phyloP scores from a whole-genome alignment of 2,888 invertebrate genomes.

The Siphlonurus alternatus region DNA sequence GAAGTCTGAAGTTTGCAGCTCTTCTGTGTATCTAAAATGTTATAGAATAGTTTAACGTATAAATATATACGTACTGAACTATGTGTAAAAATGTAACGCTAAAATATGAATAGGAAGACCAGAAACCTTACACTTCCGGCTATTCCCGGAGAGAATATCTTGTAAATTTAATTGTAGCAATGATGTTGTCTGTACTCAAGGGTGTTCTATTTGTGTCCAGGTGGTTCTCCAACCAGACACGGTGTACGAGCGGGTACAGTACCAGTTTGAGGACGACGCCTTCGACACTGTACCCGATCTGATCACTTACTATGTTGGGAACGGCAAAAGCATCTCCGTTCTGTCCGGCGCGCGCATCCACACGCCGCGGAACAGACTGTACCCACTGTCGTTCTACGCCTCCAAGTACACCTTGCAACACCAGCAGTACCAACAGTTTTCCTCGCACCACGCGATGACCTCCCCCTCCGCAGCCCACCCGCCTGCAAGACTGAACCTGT shows the following conservation, averaged over 20 bases:
- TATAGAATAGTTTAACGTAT: too few species aligned
- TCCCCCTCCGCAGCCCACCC: conserved; percentile 18
- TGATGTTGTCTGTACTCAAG: too few species aligned
- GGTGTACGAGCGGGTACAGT: conserved; percentile 80
- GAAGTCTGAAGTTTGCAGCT: too few species aligned
- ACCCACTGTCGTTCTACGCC: conserved; percentile 58
- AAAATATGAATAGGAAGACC: too few species aligned
- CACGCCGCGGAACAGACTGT: conserved; percentile 65
- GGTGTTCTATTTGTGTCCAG: conserved; percentile 36
- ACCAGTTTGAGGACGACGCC: conserved; percentile 85
- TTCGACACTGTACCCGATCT: conserved; percentile 87
- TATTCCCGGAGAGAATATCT: too few species aligned
- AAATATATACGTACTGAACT: too few species aligned
- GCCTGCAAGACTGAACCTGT: conserved; percentile 2
- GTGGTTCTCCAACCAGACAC: conserved; percentile 74
- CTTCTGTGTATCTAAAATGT: too few species aligned
- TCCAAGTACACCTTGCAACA: conserved; percentile 29
- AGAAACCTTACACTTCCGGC: too few species aligned
- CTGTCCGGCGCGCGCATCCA: conserved; percentile 78
- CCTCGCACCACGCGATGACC: neutral
- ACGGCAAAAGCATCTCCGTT: conserved; percentile 73
- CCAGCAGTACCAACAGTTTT: conserved; percentile 17
- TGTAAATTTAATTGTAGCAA: too few species aligned
- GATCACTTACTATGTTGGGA: conserved; percentile 84
- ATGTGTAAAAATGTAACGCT: too few species aligned